phyloP scores from a whole-genome alignment of 1,140 invertebrate species.

The Luehdorfia chinensis region DNA sequence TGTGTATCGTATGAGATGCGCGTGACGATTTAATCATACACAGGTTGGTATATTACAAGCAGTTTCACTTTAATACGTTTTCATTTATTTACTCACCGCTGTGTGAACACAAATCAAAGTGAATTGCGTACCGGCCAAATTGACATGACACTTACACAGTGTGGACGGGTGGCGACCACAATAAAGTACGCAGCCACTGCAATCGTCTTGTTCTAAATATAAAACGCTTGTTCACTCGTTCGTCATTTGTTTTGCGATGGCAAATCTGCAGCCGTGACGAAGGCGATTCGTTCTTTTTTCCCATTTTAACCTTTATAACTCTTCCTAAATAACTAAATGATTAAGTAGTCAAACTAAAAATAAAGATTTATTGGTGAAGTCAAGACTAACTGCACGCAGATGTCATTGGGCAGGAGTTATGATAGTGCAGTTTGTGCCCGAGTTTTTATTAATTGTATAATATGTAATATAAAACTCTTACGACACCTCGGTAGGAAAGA shows the following conservation, averaged over 20 bases:
- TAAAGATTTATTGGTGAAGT: too few species aligned
- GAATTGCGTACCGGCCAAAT: conserved; percentile 9
- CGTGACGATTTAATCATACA: conserved; percentile 1
- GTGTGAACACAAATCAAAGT: conserved; percentile 15
- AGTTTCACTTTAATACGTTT: conserved; percentile 11
- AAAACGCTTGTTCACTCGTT: conserved; percentile 27
- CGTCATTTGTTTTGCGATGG: conserved; percentile 19
- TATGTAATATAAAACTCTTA: too few species aligned
- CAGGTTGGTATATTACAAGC: not conserved
- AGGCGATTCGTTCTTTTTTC: not conserved
- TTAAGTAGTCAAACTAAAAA: too few species aligned
- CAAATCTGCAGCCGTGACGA: conserved; percentile 9
- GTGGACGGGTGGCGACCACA: conserved; percentile 13
- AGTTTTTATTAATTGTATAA: too few species aligned
- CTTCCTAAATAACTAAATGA: too few species aligned
- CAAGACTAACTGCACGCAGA: too few species aligned
- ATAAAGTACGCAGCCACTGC: conserved; percentile 6
- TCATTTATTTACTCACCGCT: conserved; percentile 3
- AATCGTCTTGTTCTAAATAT: conserved; percentile 25
- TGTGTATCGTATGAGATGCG: too few species aligned
- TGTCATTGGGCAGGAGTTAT: too few species aligned
- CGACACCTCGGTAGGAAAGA: too few species aligned
- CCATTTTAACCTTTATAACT: too few species aligned
- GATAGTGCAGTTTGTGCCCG: too few species aligned
- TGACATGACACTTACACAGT: conserved; percentile 11